Evolutionary conservation across 2,888 invertebrate genomes (phyloP), one percentile per base, ranked within the genome.

Genomic region (Aleiodes testaceus): DNA sequence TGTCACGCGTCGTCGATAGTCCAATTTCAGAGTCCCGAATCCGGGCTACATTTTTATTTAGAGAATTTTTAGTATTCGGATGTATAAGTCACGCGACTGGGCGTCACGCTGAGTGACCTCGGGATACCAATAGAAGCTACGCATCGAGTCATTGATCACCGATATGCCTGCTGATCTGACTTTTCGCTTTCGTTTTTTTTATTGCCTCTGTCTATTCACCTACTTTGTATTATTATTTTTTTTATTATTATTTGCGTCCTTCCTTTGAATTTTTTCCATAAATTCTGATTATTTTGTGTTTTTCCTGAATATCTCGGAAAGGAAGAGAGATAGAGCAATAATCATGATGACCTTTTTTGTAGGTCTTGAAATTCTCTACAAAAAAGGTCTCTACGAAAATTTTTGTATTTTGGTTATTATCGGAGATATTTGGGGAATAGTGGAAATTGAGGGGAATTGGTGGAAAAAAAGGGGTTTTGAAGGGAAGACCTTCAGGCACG

Each of bases 1-100:
- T 80, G 78, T 79, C 78, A 80, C 78, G 79, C 78, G 75, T 75
- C 76, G 72, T 69, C 73, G 77, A 74, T 72, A 72, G 70, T 74
- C 76, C 55, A 70, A 70, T 77, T 78, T 75, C 69, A 74, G 69
- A 74, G 72, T 63, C 74, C 16, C n/a, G n/a, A n/a, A n/a, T n/a
- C 14, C 11, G 16, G 49, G 14, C 14, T 49, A 53, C 26, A 26
- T 26, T 26, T n/a, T 26, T 26, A 26, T 26, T 26, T 11, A 12
- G 22, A 30, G n/a, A 59, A 59, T 63, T 7, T 18, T 42, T 63
- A n/a, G 16, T 16, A 12, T 16, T 42, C 18, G 20, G 12, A 20
- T 45, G 22, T n/a, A 26, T n/a, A 6, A 55, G 26, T 30, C 55
- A 55, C 55, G 55, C 55, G 55, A 66, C 66, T 69, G 69, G 61